Evolutionary conservation across 2,888 invertebrate species (phyloP).

Genomic region (Strigamia maritima): DNA sequence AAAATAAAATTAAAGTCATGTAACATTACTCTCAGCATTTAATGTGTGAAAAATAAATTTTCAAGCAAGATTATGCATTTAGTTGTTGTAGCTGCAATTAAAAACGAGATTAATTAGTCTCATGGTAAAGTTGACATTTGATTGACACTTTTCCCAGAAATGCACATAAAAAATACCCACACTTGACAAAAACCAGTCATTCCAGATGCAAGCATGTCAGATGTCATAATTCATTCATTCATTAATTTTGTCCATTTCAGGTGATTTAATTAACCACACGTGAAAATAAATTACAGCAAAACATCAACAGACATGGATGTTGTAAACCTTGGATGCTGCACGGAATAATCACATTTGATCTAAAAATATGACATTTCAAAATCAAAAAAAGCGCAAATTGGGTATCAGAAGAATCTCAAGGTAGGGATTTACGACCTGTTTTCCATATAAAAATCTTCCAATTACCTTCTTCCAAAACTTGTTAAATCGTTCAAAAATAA

Average conservation of each 20-base stretch:
- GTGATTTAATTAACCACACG: background rate
- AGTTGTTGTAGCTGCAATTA: background rate
- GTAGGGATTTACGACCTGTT: background rate
- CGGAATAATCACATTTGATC: background rate
- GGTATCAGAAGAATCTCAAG: background rate
- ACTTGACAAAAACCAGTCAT: background rate
- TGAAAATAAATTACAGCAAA: background rate
- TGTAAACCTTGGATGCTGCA: background rate
- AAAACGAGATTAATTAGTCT: background rate
- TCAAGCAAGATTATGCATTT: too few relatives aligned
- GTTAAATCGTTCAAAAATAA: background rate
- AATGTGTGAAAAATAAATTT: background rate
- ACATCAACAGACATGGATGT: background rate
- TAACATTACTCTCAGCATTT: background rate
- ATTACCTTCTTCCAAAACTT: background rate
- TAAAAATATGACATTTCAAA: background rate
- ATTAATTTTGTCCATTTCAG: background rate
- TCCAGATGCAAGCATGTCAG: background rate
- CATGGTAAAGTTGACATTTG: background rate
- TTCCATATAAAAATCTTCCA: background rate
- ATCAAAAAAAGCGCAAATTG: slow-evolving; percentile 5
- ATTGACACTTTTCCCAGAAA: background rate
- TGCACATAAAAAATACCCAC: background rate
- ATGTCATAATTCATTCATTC: background rate
- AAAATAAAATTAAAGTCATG: background rate